Conservation (phyloP, 2,888 invertebrate genomes). For the Caenorhabditis sp. region DNA sequence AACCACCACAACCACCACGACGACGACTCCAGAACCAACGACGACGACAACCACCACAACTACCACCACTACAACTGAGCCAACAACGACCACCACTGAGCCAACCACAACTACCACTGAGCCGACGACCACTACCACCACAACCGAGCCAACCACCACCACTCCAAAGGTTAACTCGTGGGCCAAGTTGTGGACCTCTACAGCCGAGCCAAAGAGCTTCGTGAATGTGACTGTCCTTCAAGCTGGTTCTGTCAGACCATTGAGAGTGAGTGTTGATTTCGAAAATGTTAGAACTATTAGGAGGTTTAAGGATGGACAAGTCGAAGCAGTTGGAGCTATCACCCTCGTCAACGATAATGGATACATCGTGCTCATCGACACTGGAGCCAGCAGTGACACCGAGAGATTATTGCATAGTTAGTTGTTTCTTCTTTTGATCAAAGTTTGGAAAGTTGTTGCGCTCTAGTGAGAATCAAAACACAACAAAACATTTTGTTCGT, state of each 20-base stretch:
- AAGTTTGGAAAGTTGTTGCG: neutral
- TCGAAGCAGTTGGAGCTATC: slow-evolving; percentile 79
- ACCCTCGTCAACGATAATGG: slow-evolving; percentile 81
- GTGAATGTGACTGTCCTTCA: slow-evolving; percentile 81
- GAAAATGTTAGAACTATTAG: too few relatives aligned
- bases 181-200: slow-evolving; percentile 80
- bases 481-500: too few relatives aligned
- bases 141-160: slow-evolving; percentile 55
- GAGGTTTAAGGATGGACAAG: slow-evolving; percentile 78
- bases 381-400: slow-evolving; percentile 79
- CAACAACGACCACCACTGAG: slow-evolving; percentile 53
- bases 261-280: slow-evolving; percentile 77
- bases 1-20: slow-evolving; percentile 54
- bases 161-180: slow-evolving; percentile 72
- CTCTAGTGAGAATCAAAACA: slow-evolving; percentile 3
- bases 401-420: slow-evolving; percentile 79
- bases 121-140: slow-evolving; percentile 57
- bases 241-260: slow-evolving; percentile 76
- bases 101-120: slow-evolving; percentile 11
- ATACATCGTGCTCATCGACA: slow-evolving; percentile 78
- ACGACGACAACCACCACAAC: slow-evolving; percentile 62
- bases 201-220: slow-evolving; percentile 69
- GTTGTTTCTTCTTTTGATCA: slow-evolving; percentile 33
- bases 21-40: slow-evolving; percentile 61
- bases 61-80: slow-evolving; percentile 58